phyloP scores from a whole-genome alignment of 1,140 invertebrate genomes.

The Ostrea edulis region DNA sequence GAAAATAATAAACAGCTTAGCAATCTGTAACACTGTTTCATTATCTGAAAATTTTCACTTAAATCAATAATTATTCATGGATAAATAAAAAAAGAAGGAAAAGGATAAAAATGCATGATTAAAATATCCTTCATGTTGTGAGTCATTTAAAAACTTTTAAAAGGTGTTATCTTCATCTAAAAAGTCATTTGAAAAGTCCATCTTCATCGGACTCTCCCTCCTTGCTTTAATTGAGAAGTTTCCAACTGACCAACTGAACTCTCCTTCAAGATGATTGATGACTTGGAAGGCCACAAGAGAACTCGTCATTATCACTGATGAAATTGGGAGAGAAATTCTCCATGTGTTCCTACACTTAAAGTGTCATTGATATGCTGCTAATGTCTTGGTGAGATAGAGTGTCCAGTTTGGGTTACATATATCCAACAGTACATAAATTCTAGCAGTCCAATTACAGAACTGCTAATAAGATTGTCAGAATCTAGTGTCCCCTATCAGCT shows the following conservation, averaged over 20 bases:
- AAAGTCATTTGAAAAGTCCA: not conserved
- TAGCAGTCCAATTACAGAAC: not conserved
- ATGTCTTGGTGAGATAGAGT: constrained; percentile 27
- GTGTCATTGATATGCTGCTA: constrained; percentile 34
- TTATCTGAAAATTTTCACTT: constrained; percentile 3
- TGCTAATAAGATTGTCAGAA: not conserved
- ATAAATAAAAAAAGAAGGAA: not conserved
- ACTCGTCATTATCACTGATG: constrained; percentile 34
- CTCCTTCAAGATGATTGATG: constrained; percentile 17
- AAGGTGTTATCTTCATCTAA: not conserved
- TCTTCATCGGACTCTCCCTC: not conserved
- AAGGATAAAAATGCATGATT: not conserved
- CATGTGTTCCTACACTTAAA: constrained; percentile 37
- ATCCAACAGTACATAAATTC: constrained; percentile 9
- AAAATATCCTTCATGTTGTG: not conserved
- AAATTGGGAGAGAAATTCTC: constrained; percentile 36
- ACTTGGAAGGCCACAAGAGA: constrained; percentile 27
- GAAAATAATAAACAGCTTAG: constrained; percentile 5
- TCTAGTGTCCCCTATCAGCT: not conserved
- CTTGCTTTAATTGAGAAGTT: not conserved
- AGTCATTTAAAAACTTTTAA: not conserved
- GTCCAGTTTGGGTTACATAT: constrained; percentile 19
- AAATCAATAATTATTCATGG: not conserved
- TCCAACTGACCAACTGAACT: constrained; percentile 13
- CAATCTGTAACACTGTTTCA: not conserved